phyloP scores from a whole-genome alignment of 2,113 vertebrate genomes.

The Nestor notabilis region DNA sequence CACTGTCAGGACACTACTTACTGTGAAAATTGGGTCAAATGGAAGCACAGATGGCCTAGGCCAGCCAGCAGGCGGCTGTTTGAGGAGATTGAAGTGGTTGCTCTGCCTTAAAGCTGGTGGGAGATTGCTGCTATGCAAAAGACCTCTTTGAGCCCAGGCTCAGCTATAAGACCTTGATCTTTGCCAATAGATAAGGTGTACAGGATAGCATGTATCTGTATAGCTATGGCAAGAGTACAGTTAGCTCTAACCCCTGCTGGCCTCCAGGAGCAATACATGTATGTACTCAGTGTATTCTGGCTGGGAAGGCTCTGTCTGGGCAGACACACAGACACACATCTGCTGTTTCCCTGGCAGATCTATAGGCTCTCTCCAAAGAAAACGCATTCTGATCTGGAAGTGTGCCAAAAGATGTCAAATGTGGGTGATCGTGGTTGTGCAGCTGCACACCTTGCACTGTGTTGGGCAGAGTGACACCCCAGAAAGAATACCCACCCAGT shows the following conservation, averaged over 20 bases:
- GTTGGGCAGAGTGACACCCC: background rate
- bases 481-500: background rate
- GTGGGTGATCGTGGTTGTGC: background rate
- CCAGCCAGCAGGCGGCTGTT: background rate
- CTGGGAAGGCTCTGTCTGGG: background rate
- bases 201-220: background rate
- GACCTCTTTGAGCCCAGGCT: background rate
- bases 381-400: background rate
- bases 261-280: background rate
- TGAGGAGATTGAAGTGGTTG: background rate
- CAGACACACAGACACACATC: background rate
- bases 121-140: background rate
- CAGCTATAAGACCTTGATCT: background rate
- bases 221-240: background rate
- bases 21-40: background rate
- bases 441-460: background rate
- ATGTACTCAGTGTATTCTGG: background rate
- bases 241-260: background rate
- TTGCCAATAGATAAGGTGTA: background rate
- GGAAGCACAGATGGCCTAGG: background rate
- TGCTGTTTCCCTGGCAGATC: background rate
- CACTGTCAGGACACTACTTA: background rate
- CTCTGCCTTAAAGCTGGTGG: background rate
- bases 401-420: background rate
- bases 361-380: background rate